Evolutionary conservation across 2,797 vertebrate genomes (phyloP).

Genomic region (Forpus xanthops): DNA sequence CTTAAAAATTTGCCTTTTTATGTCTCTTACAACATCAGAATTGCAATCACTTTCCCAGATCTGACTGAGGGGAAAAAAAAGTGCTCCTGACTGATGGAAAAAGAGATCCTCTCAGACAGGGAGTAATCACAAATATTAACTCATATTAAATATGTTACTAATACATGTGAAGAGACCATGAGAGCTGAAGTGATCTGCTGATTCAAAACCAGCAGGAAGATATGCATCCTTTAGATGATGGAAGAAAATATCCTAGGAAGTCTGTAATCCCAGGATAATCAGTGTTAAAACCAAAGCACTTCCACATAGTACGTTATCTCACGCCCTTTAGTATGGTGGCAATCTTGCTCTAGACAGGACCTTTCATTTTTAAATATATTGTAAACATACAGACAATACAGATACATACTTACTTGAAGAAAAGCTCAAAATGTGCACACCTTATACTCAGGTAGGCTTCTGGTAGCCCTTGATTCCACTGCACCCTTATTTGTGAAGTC

Average conservation of each 20-base stretch:
- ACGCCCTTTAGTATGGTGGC: neutral
- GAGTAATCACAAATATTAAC: neutral
- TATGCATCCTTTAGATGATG: neutral
- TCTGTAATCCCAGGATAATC: neutral
- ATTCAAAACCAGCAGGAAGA: neutral
- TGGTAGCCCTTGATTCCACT: neutral
- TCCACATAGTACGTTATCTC: fast-evolving
- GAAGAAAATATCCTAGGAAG: neutral
- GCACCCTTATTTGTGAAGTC: neutral
- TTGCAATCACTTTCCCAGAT: neutral
- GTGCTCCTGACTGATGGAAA: neutral
- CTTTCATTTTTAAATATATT: neutral
- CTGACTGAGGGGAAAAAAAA: neutral
- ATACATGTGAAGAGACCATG: neutral
- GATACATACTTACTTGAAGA: neutral
- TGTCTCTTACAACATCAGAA: neutral
- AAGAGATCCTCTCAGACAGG: neutral
- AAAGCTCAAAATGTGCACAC: neutral
- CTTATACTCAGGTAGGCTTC: neutral
- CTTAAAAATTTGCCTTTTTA: neutral
- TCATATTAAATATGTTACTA: neutral
- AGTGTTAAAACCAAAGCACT: neutral
- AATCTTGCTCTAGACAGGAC: neutral
- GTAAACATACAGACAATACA: neutral
- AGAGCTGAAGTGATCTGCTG: neutral